phyloP scores from a whole-genome alignment of 2,113 vertebrate genomes.

The Oncorhynchus clarkii region DNA sequence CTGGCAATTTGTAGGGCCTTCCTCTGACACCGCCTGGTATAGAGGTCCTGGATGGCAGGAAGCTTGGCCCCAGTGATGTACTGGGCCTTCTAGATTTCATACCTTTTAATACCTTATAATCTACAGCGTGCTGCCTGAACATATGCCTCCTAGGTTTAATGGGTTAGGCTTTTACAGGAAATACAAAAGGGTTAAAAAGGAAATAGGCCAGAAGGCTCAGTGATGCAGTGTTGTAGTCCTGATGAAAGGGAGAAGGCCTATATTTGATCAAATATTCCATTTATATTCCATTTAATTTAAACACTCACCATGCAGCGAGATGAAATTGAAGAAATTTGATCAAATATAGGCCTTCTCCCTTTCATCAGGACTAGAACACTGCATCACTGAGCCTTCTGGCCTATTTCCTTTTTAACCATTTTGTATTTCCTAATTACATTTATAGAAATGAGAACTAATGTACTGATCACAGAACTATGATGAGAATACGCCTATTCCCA shows the following conservation, averaged over 20 bases:
- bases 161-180: conserved; percentile 49
- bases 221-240: conserved; percentile 16
- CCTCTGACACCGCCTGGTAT: no score
- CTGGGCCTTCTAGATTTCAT: no score
- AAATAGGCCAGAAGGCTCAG: conserved; percentile 29
- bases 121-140: conserved; percentile 47
- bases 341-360: no score
- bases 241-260: no score
- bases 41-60: no score
- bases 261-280: not conserved
- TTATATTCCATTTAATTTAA: not conserved
- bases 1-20: no score
- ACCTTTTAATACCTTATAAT: conserved; percentile 34
- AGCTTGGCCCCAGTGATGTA: no score
- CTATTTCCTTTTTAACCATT: no score
- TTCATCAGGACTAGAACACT: no score
- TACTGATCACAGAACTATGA: not conserved
- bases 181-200: conserved; percentile 46
- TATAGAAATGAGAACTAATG: not conserved
- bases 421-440: not conserved
- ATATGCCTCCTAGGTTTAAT: conserved; percentile 64
- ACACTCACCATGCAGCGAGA: not conserved
- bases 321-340: not conserved
- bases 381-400: no score
- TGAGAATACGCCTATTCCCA: not conserved